These are phyloP conservation scores for Rhaphigaster nebulosa DNA, from an alignment of 2,888 invertebrate genomes.

Conservation along the genomic window DNA sequence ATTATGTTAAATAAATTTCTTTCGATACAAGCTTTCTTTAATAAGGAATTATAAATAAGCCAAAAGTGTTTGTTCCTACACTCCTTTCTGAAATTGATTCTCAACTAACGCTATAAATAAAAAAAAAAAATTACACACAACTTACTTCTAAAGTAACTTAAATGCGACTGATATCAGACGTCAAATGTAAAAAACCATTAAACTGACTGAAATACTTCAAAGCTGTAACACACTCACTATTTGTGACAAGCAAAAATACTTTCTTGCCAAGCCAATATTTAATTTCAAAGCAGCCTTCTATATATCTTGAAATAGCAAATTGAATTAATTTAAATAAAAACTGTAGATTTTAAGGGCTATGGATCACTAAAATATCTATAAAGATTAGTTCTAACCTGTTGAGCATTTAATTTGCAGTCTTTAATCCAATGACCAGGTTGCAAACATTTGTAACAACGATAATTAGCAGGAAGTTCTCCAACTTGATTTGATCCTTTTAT, in stretches of 20 bases:
- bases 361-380: not conserved
- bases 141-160: not conserved
- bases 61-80: too few species aligned
- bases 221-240: not conserved
- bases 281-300: too few species aligned
- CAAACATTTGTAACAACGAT: conserved; percentile 95
- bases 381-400: conserved; percentile 68
- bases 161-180: not conserved
- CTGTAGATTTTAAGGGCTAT: not conserved
- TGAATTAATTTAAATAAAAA: not conserved
- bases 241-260: not conserved
- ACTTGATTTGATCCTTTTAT: conserved; percentile 89
- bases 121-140: not conserved
- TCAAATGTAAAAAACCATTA: not conserved
- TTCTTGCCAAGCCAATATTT: too few species aligned
- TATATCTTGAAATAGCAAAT: not conserved
- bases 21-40: too few species aligned
- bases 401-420: conserved; percentile 86
- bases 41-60: too few species aligned
- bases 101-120: too few species aligned
- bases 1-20: too few species aligned
- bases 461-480: conserved; percentile 91
- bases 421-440: conserved; percentile 98
- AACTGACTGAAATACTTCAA: not conserved
- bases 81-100: too few species aligned